phyloP scores from a whole-genome alignment of 2,113 vertebrate genomes.

The Hoplias malabaricus region DNA sequence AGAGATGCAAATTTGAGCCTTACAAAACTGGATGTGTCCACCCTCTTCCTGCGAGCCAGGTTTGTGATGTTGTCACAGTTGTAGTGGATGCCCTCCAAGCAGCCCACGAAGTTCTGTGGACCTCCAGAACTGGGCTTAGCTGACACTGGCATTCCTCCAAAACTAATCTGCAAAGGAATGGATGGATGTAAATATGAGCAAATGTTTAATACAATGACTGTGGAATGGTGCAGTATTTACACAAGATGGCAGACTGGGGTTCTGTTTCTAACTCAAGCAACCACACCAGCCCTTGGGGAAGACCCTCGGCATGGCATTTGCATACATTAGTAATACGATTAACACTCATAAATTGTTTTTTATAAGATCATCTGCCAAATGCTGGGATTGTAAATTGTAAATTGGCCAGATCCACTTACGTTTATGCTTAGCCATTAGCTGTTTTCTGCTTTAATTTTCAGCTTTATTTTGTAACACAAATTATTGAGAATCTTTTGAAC shows the following conservation, averaged over 20 bases:
- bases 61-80: constrained; percentile 95
- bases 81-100: constrained; percentile 95
- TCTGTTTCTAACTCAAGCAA: too few species aligned
- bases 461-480: too few species aligned
- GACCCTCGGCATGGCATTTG: too few species aligned
- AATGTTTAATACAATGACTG: too few species aligned
- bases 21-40: constrained; percentile 86
- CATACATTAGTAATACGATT: too few species aligned
- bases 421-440: neutral
- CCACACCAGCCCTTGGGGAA: too few species aligned
- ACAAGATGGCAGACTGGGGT: too few species aligned
- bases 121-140: constrained; percentile 86
- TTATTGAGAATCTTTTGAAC: too few species aligned
- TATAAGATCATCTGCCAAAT: too few species aligned
- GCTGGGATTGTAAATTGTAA: neutral
- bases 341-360: too few species aligned
- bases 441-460: neutral
- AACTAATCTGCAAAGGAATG: constrained; percentile 80
- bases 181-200: neutral
- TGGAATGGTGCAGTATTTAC: too few species aligned
- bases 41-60: constrained; percentile 85
- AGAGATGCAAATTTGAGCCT: constrained; percentile 45
- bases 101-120: constrained; percentile 91
- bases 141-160: constrained; percentile 89
- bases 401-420: neutral